Conservation (phyloP, 2,888 invertebrate species). For the Drosophila prostipennis region DNA sequence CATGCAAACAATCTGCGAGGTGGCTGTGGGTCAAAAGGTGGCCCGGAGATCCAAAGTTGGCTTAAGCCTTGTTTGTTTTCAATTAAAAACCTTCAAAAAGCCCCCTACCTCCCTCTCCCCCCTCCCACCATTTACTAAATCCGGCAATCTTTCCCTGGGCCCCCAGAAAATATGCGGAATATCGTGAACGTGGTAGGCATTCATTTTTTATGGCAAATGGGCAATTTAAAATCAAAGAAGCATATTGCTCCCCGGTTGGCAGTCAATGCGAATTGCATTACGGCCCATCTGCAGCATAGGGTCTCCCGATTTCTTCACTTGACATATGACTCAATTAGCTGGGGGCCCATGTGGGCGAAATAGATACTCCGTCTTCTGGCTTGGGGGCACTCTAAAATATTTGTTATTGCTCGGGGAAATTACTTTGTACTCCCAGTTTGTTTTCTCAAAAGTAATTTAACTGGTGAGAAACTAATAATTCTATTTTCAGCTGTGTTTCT, state of each 20-base stretch:
- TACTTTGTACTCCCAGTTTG: background rate
- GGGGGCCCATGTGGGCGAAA: conserved; percentile 5
- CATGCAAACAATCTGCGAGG: conserved; percentile 64
- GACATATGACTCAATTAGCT: conserved; percentile 62
- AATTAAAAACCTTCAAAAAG: conserved; percentile 64
- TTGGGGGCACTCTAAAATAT: conserved; percentile 4
- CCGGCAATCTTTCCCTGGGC: background rate
- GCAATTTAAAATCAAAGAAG: conserved; percentile 24
- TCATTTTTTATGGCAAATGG: conserved; percentile 34
- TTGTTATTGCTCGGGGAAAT: conserved; percentile 13
- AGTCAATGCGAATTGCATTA: conserved; percentile 45
- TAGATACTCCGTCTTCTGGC: background rate
- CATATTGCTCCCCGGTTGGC: conserved; percentile 54
- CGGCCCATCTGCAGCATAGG: conserved; percentile 20
- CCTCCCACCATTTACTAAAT: background rate
- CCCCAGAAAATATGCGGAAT: background rate
- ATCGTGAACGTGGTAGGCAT: background rate
- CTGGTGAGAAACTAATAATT: background rate
- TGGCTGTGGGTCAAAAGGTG: conserved; percentile 15
- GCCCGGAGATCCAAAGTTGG: conserved; percentile 29
- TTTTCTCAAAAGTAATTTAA: background rate
- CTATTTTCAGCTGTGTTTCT: no score
- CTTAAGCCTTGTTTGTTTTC: conserved; percentile 74
- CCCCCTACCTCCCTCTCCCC: background rate
- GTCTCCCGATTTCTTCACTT: conserved; percentile 13